phyloP scores from a whole-genome alignment of 2,888 invertebrate species.

The Ochropleura plecta region DNA sequence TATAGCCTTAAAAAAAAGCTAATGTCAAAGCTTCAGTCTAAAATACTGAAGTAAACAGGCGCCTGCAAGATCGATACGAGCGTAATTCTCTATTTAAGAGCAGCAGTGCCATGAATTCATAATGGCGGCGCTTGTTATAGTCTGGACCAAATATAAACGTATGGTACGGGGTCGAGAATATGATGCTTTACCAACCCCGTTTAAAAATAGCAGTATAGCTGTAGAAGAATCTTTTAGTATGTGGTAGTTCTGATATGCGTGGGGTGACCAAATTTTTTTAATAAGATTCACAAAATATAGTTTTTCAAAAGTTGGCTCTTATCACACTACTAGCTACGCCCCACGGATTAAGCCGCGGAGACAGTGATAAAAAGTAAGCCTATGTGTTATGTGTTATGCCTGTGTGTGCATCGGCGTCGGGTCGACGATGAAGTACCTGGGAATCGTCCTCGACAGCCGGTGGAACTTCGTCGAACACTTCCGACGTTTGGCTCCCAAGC shows the following conservation, averaged over 20 bases:
- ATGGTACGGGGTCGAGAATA: background rate
- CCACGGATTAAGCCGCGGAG: too few relatives aligned
- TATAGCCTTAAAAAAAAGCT: background rate
- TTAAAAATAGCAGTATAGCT: background rate
- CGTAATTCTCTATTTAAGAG: constrained; percentile 50
- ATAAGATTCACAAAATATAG: background rate
- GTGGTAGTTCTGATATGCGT: background rate
- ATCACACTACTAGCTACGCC: too few relatives aligned
- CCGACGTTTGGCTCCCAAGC: too few relatives aligned
- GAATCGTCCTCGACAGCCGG: too few relatives aligned
- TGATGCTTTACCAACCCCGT: background rate
- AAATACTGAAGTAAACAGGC: constrained; percentile 45
- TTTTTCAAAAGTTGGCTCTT: background rate
- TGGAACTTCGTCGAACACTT: too few relatives aligned
- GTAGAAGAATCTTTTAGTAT: background rate
- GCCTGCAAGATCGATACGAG: constrained; percentile 38
- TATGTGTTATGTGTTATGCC: too few relatives aligned
- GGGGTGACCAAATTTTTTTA: background rate
- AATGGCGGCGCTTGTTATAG: constrained; percentile 40
- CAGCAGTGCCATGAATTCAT: constrained; percentile 50
- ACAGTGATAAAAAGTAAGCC: too few relatives aligned
- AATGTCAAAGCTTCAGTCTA: constrained; percentile 2
- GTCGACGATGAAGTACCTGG: too few relatives aligned
- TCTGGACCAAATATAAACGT: constrained; percentile 12
- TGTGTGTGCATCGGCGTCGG: too few relatives aligned